These are phyloP conservation scores for Carcharodon carcharias DNA, from an alignment of 2,797 vertebrate species.

Conservation along the genomic window DNA sequence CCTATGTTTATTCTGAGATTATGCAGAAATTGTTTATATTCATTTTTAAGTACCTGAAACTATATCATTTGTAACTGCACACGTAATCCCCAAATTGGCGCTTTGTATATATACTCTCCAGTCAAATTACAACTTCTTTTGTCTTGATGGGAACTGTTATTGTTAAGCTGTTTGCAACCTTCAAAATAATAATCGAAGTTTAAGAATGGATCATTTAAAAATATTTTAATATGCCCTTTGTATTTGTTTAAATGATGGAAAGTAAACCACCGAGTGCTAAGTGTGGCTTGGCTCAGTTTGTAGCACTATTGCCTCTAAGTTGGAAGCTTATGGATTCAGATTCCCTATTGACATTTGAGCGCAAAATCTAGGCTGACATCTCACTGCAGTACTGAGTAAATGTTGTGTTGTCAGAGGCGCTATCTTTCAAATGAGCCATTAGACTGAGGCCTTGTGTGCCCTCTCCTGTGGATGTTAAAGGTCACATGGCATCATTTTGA, in stretches of 20 bases:
- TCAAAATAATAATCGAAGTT: neutral
- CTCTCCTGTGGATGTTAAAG: neutral
- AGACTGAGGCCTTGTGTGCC: neutral
- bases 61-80: neutral
- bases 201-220: neutral
- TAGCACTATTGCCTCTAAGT: neutral
- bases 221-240: neutral
- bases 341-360: too few relatives aligned
- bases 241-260: neutral
- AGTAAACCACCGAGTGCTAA: neutral
- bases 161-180: neutral
- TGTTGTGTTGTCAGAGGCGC: neutral
- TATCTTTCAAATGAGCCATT: neutral
- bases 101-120: neutral
- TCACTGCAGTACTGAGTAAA: neutral
- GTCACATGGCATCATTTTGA: neutral
- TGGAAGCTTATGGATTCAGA: neutral
- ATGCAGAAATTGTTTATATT: constrained; percentile 54
- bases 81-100: neutral
- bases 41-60: constrained; percentile 55
- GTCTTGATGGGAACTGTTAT: neutral
- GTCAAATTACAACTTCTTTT: neutral
- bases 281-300: neutral
- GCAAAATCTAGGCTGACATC: neutral
- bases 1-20: constrained; percentile 42